Base-by-base conservation (phyloP, 2,888 invertebrate species). In the Nephrotoma appendiculata region DNA sequence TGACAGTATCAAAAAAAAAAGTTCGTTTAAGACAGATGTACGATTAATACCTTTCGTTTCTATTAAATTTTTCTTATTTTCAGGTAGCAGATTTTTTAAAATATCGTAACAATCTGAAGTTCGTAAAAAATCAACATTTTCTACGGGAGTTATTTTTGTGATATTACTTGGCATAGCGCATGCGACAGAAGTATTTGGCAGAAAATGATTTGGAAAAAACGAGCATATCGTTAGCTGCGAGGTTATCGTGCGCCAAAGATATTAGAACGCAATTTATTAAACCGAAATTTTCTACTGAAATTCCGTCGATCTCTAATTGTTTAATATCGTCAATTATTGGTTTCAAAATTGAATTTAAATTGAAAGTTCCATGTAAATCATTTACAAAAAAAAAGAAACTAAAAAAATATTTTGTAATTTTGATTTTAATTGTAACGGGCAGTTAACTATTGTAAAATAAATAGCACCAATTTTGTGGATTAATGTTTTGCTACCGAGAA, bases 371-470 rank as follows among this genome's bases (percentile, higher is more conserved):
- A 4, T 86, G 11, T n/a, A 86, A 52, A 52, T 86, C 52, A 45
- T 52, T 86, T n/a, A 52, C 86, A 86, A 48, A 52, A 86, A 86
- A n/a, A 86, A 2, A 52, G 41, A 86, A 45, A 86, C 86, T n/a
- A 86, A n/a, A 86, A 48, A 48, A 15, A 45, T 48, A 19, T 19
- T 19, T 19, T 19, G 19, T 19, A 19, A 19, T 19, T 19, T 19
- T 19, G 86, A 15, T 48, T 45, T 48, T 3, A 48, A 12, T 3
- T 45, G 9, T 31, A 31, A 1, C 7, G 86, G 86, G 6, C 15
- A 45, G 41, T 86, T 86, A 9, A 45, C 15, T 31, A 86, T 45
- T n/a, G 45, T 86, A 86, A 43, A 85, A 85, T 85, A 85, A 19
- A 19, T 19, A 19, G 19, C 19, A 19, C 19, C 19, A 19, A 19